These are phyloP conservation scores for Pavo muticus DNA, from an alignment of 2,113 vertebrate species.

Conservation along the genomic window DNA sequence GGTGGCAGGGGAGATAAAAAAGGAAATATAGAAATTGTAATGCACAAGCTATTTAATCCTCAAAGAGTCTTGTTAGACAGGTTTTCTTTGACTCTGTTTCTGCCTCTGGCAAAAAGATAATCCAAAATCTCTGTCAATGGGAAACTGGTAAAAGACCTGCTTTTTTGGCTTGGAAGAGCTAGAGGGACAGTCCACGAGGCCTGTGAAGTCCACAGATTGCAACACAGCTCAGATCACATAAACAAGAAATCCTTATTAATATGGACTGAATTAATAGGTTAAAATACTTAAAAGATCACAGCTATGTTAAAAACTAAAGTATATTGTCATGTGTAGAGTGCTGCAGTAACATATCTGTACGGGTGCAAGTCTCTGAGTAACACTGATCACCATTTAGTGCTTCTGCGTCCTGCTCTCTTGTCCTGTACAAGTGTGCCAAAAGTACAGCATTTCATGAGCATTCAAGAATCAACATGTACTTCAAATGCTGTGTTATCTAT, in stretches of 20 bases:
- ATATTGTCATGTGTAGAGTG: neutral
- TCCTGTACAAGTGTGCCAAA: neutral
- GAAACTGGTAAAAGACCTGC: neutral
- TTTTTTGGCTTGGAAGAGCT: neutral
- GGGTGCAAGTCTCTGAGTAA: neutral
- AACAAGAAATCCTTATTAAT: neutral
- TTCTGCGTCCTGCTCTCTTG: neutral
- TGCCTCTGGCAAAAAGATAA: neutral
- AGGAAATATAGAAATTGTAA: neutral
- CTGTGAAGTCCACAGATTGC: neutral
- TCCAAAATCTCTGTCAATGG: neutral
- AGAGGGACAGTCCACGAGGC: accelerated
- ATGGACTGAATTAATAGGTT: neutral
- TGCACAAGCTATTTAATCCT: neutral
- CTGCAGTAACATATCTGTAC: neutral
- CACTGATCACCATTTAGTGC: accelerated
- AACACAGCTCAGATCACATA: neutral
- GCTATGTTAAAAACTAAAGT: neutral
- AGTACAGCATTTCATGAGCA: neutral
- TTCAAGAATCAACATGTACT: neutral
- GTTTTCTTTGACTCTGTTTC: neutral
- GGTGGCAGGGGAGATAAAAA: neutral
- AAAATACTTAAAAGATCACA: neutral
- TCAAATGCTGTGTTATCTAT: neutral
- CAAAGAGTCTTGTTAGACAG: neutral